Evolutionary conservation across 2,888 invertebrate genomes (phyloP).

Genomic region (Mesoligia furuncula): DNA sequence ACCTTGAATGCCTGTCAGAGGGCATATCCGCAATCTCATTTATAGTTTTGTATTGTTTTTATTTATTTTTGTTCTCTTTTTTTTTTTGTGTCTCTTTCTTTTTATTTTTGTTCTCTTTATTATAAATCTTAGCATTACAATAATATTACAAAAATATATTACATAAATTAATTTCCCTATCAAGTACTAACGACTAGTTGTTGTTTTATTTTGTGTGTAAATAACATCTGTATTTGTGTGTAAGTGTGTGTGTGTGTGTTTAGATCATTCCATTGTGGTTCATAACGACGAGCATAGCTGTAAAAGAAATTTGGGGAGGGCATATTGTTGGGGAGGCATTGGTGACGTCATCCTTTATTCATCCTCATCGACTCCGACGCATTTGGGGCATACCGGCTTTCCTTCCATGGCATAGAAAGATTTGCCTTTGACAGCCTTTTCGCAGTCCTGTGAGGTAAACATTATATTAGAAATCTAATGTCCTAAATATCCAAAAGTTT

Average conservation of each 20-base stretch:
- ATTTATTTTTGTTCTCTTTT: slow-evolving; percentile 72
- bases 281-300: slow-evolving; percentile 86
- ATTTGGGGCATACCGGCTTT: slow-evolving; percentile 98
- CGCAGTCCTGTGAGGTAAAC: slow-evolving; percentile 95
- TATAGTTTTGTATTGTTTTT: slow-evolving; percentile 73
- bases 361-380: slow-evolving; percentile 97
- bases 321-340: slow-evolving; percentile 78
- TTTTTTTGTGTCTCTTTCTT: slow-evolving; percentile 77
- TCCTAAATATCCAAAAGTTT: slow-evolving; percentile 64
- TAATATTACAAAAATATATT: slow-evolving; percentile 89
- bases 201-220: slow-evolving; percentile 72
- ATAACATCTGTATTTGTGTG: slow-evolving; percentile 76
- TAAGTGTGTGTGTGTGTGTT: slow-evolving; percentile 72
- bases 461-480: slow-evolving; percentile 65
- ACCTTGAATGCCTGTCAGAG: slow-evolving; percentile 78
- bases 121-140: slow-evolving; percentile 89
- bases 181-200: slow-evolving; percentile 77
- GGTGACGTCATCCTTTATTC: slow-evolving; percentile 87
- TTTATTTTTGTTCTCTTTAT: slow-evolving; percentile 89
- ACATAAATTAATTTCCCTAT: slow-evolving; percentile 83
- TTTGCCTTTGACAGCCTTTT: slow-evolving; percentile 97
- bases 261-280: slow-evolving; percentile 72
- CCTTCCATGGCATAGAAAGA: slow-evolving; percentile 99
- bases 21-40: slow-evolving; percentile 66
- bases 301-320: slow-evolving; percentile 85